These are phyloP conservation scores for Nannobrachium achirus DNA, from an alignment of 2,113 vertebrate genomes.

Conservation along the genomic window DNA sequence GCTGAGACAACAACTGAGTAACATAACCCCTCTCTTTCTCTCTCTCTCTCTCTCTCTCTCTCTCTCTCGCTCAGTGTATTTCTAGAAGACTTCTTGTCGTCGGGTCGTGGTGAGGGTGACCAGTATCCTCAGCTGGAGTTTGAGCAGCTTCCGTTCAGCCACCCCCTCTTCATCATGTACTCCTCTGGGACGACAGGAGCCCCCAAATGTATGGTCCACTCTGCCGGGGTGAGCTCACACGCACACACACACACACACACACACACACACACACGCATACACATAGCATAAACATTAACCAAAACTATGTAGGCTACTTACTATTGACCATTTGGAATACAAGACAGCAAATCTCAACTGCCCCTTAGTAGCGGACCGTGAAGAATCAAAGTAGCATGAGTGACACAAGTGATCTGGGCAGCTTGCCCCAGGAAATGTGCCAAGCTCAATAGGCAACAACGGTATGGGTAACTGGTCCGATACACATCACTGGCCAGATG, in stretches of 20 bases:
- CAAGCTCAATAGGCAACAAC: too few species aligned
- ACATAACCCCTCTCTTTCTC: background rate
- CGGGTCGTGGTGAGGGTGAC: constrained; percentile 80
- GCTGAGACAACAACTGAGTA: too few species aligned
- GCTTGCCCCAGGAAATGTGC: too few species aligned
- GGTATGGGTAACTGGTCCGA: too few species aligned
- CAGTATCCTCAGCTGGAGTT: constrained; percentile 95
- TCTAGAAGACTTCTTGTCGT: constrained; percentile 90
- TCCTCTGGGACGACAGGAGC: constrained; percentile 96
- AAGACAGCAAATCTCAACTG: too few species aligned
- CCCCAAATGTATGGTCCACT: constrained; percentile 98
- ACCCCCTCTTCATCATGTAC: constrained; percentile 96
- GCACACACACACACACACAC: background rate
- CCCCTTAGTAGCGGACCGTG: too few species aligned
- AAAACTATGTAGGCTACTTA: too few species aligned
- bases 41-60: background rate
- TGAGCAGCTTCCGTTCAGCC: constrained; percentile 94
- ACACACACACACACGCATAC: constrained; percentile 5
- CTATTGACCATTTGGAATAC: too few species aligned
- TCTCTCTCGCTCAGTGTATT: constrained; percentile 81
- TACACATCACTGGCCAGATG: too few species aligned
- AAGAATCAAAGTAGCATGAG: too few species aligned
- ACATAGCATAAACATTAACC: too few species aligned
- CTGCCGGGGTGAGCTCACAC: constrained; percentile 86
- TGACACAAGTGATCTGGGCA: too few species aligned